These are phyloP conservation scores for Neosilurus hyrtlii DNA, from an alignment of 2,797 vertebrate species.

Conservation along the genomic window DNA sequence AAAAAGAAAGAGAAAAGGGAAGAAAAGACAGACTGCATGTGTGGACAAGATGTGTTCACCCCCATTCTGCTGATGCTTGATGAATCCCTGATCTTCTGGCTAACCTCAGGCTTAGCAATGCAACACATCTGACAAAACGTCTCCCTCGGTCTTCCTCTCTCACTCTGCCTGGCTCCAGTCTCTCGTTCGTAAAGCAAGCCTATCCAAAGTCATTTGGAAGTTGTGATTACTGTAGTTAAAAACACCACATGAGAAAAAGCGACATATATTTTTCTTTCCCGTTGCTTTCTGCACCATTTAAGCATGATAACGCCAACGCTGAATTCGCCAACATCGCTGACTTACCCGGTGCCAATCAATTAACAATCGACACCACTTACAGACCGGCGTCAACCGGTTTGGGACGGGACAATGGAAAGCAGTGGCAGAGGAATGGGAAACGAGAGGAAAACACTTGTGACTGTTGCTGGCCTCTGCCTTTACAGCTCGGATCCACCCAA, in stretches of 20 bases:
- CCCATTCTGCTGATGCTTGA: constrained; percentile 44
- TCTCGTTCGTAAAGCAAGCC: neutral
- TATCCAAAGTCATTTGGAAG: constrained; percentile 15
- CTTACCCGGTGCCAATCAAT: constrained; percentile 3
- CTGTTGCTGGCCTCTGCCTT: constrained; percentile 54
- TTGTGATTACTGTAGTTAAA: constrained; percentile 2
- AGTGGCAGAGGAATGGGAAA: constrained; percentile 37
- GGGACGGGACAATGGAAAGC: constrained; percentile 15
- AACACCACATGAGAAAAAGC: neutral
- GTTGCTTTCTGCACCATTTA: constrained; percentile 8
- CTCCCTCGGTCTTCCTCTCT: neutral
- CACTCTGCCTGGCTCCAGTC: neutral
- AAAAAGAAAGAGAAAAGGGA: neutral
- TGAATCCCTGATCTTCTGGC: constrained; percentile 54
- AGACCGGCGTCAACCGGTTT: constrained; percentile 18
- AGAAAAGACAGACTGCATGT: constrained; percentile 51
- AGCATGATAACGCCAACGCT: constrained; percentile 1
- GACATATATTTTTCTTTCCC: constrained; percentile 13
- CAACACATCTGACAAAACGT: constrained; percentile 22
- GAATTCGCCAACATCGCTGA: neutral
- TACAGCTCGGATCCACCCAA: constrained; percentile 64
- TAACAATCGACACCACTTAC: neutral
- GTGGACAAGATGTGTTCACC: constrained; percentile 59
- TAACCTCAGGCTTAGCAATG: constrained; percentile 35
- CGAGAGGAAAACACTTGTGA: constrained; percentile 44